phyloP scores from a whole-genome alignment of 2,113 vertebrate species.

The Periophthalmodon schlosseri region DNA sequence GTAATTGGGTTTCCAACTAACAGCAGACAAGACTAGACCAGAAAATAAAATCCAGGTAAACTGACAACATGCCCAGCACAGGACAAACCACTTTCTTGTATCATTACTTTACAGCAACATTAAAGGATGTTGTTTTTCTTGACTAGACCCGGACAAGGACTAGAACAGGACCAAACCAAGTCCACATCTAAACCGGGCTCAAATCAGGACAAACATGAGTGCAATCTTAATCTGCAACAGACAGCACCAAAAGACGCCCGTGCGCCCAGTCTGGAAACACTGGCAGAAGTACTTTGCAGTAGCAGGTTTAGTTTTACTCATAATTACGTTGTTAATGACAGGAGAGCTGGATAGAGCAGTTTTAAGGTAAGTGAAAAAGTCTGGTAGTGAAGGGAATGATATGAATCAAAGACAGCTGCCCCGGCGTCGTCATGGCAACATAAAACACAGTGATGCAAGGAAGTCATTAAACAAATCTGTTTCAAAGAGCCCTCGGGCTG shows the following conservation, averaged over 20 bases:
- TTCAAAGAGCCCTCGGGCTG: slow-evolving; percentile 21
- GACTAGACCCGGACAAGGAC: too few species aligned
- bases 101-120: background rate
- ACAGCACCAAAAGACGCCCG: too few species aligned
- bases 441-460: slow-evolving; percentile 56
- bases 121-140: too few species aligned
- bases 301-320: background rate
- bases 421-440: slow-evolving; percentile 48
- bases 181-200: too few species aligned
- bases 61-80: too few species aligned
- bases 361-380: background rate
- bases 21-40: too few species aligned
- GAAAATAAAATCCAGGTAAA: too few species aligned
- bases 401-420: slow-evolving; percentile 1
- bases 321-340: background rate
- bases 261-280: too few species aligned
- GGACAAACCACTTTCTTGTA: too few species aligned
- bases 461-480: slow-evolving; percentile 49
- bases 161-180: background rate
- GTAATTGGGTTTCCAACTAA: too few species aligned
- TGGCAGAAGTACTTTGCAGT: background rate
- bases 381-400: slow-evolving; percentile 16
- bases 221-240: too few species aligned
- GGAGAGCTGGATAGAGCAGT: background rate
- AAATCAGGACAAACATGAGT: too few species aligned